A percentile compares a stretch with the other conserved stretches of the same genome.
These are phyloP conservation scores for Bujurquina vittata DNA, from an alignment of 2,113 vertebrate genomes.

Conservation along the genomic window DNA sequence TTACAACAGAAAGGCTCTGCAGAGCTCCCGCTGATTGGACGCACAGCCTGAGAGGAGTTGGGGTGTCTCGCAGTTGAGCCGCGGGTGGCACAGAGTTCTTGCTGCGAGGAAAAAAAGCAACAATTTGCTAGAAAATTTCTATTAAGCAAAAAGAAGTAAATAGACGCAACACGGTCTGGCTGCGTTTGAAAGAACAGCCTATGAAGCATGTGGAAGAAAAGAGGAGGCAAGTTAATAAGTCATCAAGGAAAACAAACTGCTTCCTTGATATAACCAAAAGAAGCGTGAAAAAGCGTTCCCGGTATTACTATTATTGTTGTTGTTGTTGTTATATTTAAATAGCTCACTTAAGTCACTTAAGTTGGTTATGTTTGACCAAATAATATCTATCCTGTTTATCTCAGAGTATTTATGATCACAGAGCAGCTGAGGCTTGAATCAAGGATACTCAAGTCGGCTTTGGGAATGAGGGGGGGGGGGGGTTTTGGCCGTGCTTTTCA, in stretches of 20 bases:
- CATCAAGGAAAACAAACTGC: background rate
- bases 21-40: conserved; percentile 87
- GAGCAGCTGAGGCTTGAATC: conserved; percentile 43
- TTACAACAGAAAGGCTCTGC: conserved; percentile 81
- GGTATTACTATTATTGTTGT: background rate
- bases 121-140: background rate
- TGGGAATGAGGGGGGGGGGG: conserved; percentile 40
- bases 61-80: conserved; percentile 67
- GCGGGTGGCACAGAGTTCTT: conserved; percentile 48
- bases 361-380: background rate
- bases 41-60: conserved; percentile 80
- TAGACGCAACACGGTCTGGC: background rate
- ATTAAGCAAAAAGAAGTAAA: background rate
- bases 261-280: background rate
- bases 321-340: background rate
- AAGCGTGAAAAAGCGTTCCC: background rate
- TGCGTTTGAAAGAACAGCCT: background rate
- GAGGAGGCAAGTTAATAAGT: background rate
- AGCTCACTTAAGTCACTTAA: too few relatives aligned
- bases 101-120: conserved; percentile 31
- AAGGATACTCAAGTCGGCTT: conserved; percentile 45
- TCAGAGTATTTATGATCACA: conserved; percentile 3
- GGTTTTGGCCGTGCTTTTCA: conserved; percentile 59
- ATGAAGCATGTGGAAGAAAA: background rate
- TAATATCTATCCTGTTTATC: conserved; percentile 5